These are phyloP conservation scores for Eospalax fontanierii DNA, from an alignment of 2,797 vertebrate genomes.

Conservation along the genomic window DNA sequence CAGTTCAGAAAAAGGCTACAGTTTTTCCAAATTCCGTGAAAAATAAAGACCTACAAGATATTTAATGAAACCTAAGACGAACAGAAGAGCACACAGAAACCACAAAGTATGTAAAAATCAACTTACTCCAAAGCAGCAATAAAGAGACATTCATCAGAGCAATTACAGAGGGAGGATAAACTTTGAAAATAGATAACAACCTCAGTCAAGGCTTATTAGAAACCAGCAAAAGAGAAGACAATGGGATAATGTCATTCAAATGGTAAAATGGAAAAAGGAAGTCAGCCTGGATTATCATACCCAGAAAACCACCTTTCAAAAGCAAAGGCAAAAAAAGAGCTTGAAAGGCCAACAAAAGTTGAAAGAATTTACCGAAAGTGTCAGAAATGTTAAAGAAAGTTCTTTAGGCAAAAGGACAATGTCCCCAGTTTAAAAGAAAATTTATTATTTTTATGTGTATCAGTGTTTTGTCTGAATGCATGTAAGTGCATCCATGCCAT, in stretches of 20 bases:
- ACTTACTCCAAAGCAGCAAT: not conserved
- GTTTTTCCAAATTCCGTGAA: slow-evolving; percentile 6
- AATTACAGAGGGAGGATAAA: not conserved
- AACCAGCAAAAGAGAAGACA: not conserved
- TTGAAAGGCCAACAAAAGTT: not conserved
- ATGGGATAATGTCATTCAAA: not conserved
- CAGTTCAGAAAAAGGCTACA: too few relatives aligned
- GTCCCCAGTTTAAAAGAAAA: too few relatives aligned
- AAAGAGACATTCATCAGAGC: not conserved
- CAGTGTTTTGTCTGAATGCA: too few relatives aligned
- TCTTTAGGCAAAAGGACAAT: not conserved
- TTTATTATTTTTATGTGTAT: too few relatives aligned
- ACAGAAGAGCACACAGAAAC: slow-evolving; percentile 1
- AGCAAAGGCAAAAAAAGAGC: not conserved
- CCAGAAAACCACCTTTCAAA: not conserved
- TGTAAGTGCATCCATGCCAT: too few relatives aligned
- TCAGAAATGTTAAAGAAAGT: not conserved
- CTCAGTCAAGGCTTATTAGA: too few relatives aligned
- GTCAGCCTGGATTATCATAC: not conserved
- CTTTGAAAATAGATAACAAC: too few relatives aligned
- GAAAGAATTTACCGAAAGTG: not conserved
- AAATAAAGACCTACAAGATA: not conserved
- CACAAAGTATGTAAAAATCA: not conserved
- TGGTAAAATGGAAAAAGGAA: not conserved
- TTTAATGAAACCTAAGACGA: not conserved